Evolutionary conservation across 2,797 vertebrate genomes (phyloP), one percentile per base, ranked within the genome.

Genomic region (Okamejei kenojei): DNA sequence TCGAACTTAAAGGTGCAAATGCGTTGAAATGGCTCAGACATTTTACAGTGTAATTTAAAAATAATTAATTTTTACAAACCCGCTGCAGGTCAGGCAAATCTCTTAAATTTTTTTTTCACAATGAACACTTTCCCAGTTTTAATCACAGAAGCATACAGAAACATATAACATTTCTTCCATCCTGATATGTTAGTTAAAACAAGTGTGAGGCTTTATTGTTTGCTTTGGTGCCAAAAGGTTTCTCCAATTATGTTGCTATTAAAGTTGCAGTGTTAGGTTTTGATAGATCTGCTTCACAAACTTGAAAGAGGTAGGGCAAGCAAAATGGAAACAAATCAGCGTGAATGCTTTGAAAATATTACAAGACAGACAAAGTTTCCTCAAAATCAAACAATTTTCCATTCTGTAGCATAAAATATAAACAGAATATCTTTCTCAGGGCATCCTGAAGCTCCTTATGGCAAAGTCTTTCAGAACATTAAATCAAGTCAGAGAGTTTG

Each of bases 1-100:
- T 92, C 54, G 38, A 92, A 92, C 38, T 92, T 45, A 92, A 91
- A 92, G 90, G 90, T 92, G 90, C 90, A 74, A 76, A 92, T 76
- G 90, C 76, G 45, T 92, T 92, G 90, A 92, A 92, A 92, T 92
- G 90, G 90, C 90, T 92, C 90, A 92, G 90, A 92, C 90, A 73
- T 74, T 92, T 92, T 92, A 92, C 90, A 92, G 90, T 38, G 71
- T 92, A 29, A 76, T 74, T 73, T 74, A 76, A 92, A 92, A 92
- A 92, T 74, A 76, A 92, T 38, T 54, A 45, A 76, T 74, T 76
- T 92, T 76, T 11, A 92, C 32, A 17, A 92, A 92, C 90, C 73
- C 54, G 90, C 71, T 68, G 32, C 32, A 7, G 71, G 73, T 76
- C 90, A 74, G 90, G 90, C 38, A 74, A 92, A 74, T 74, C 38